These are phyloP conservation scores for Aphis craccivora DNA, from an alignment of 1,140 invertebrate species.

Conservation along the genomic window DNA sequence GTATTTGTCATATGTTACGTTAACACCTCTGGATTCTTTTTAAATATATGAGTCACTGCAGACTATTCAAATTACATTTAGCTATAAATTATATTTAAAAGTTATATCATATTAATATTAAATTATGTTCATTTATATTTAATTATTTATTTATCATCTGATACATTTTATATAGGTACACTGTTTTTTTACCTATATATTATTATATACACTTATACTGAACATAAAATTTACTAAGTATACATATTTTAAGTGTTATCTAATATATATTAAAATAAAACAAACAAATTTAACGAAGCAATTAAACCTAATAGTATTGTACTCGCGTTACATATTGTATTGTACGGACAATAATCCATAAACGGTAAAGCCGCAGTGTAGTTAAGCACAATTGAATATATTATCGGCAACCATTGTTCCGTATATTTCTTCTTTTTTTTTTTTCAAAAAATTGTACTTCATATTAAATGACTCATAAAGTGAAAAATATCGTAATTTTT, in stretches of 20 bases:
- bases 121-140: background rate
- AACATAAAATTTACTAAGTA: background rate
- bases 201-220: background rate
- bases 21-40: background rate
- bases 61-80: background rate
- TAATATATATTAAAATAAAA: background rate
- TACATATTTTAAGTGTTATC: background rate
- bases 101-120: background rate
- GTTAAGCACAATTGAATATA: conserved; percentile 4
- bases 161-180: background rate
- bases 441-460: background rate
- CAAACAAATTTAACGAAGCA: background rate
- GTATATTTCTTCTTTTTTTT: background rate
- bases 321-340: background rate
- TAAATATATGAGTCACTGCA: background rate
- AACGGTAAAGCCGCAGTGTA: background rate
- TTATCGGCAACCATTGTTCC: background rate
- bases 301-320: background rate
- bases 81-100: background rate
- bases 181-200: background rate
- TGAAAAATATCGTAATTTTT: background rate
- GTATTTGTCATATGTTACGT: no score
- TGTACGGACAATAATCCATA: background rate
- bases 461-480: background rate
- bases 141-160: background rate